Conservation (phyloP, 2,888 invertebrate genomes). For the Noctua comes region DNA sequence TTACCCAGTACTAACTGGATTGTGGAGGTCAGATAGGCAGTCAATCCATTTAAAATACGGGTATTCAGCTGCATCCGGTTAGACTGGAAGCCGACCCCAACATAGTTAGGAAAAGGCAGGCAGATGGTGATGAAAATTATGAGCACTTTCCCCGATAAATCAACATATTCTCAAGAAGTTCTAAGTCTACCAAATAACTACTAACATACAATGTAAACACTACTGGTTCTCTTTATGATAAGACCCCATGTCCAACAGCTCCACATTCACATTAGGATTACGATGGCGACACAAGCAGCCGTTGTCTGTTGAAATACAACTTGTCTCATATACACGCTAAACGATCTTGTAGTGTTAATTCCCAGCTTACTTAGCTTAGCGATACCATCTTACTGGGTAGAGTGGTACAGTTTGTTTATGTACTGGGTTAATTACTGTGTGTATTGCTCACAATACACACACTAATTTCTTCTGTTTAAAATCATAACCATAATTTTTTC, state of each 20-base stretch:
- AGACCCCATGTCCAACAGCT: constrained; percentile 1
- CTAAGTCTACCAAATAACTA: neutral
- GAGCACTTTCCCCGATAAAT: too few species aligned
- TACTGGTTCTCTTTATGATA: neutral
- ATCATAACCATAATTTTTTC: too few species aligned
- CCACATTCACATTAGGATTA: constrained; percentile 23
- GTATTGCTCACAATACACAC: too few species aligned
- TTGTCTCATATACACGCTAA: constrained; percentile 18
- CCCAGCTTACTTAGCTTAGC: constrained; percentile 35
- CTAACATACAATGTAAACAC: neutral
- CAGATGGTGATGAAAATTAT: too few species aligned
- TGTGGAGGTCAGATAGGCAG: too few species aligned
- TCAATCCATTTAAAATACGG: too few species aligned
- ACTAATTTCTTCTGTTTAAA: too few species aligned
- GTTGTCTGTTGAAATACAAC: constrained; percentile 23
- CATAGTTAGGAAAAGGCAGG: too few species aligned
- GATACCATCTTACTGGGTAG: constrained; percentile 31
- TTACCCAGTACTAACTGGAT: too few species aligned
- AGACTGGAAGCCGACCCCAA: too few species aligned
- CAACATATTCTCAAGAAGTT: neutral
- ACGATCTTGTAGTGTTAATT: constrained; percentile 38
- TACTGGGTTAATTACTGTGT: constrained; percentile 8
- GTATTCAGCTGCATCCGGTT: too few species aligned
- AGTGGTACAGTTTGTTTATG: neutral
- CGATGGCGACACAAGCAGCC: neutral